Conservation (phyloP, 2,888 invertebrate species). For the Cephus runcator region DNA sequence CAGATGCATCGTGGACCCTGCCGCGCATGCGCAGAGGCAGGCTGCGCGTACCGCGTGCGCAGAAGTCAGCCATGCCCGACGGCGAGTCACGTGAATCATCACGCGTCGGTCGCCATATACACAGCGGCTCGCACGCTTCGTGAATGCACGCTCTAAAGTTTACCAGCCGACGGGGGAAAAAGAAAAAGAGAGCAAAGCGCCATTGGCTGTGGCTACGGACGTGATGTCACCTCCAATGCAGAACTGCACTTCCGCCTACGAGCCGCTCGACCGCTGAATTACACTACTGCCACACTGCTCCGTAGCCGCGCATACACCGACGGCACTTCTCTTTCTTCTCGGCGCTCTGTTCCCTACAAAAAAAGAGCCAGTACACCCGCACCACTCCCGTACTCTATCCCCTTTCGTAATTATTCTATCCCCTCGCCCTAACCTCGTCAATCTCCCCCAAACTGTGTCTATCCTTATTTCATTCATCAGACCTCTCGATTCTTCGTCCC, state of each 20-base stretch:
- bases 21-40: neutral
- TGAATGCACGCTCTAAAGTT: neutral
- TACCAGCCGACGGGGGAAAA: neutral
- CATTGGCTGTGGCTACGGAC: conserved; percentile 34
- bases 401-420: neutral
- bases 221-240: conserved; percentile 44
- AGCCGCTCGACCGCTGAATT: conserved; percentile 38
- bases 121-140: neutral
- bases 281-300: conserved; percentile 58
- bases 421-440: neutral
- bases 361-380: neutral
- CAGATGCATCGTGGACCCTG: neutral
- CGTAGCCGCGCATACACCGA: conserved; percentile 25
- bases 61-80: neutral
- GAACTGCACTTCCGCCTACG: conserved; percentile 6
- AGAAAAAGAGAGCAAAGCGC: neutral
- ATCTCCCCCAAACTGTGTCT: neutral
- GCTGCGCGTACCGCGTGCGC: too few relatives aligned
- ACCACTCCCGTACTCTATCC: neutral
- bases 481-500: neutral
- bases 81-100: neutral
- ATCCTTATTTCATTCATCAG: neutral
- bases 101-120: neutral
- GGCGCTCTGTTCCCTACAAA: neutral
- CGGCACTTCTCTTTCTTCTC: neutral